A percentile compares a stretch with the other conserved stretches of the same genome.
phyloP scores from a whole-genome alignment of 2,797 vertebrate genomes.

The Hippopotamyrus pictus region DNA sequence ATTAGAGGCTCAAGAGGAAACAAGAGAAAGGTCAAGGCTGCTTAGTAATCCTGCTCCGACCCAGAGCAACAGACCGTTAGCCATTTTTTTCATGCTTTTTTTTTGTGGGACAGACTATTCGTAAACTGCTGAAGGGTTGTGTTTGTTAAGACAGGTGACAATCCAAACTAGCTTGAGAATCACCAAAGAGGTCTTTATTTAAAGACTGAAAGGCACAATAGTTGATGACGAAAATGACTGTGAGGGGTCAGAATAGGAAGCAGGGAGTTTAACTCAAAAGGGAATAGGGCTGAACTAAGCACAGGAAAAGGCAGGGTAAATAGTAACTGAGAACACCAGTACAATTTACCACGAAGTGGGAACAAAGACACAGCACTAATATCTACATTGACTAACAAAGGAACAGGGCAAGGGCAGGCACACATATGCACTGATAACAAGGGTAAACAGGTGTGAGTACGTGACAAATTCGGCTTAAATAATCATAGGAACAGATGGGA shows the following conservation, averaged over 20 bases:
- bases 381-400: neutral
- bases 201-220: neutral
- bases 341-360: neutral
- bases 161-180: neutral
- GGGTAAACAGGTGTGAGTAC: neutral
- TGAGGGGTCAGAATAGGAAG: neutral
- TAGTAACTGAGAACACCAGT: neutral
- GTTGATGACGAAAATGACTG: neutral
- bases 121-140: conserved; percentile 43
- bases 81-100: conserved; percentile 23
- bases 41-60: conserved; percentile 38
- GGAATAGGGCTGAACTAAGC: neutral
- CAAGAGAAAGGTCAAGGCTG: conserved; percentile 42
- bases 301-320: neutral
- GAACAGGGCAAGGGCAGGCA: neutral
- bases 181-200: neutral
- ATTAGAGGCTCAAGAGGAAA: conserved; percentile 37
- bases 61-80: conserved; percentile 28
- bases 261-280: neutral
- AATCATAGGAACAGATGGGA: neutral
- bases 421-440: neutral
- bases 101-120: conserved; percentile 40
- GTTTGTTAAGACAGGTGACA: neutral
- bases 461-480: conserved; percentile 18
- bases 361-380: neutral